Percentiles rank a stretch among this genome's conserved stretches.
Conservation (phyloP, 1,140 invertebrate species). For the Armadillidium nasatum region DNA sequence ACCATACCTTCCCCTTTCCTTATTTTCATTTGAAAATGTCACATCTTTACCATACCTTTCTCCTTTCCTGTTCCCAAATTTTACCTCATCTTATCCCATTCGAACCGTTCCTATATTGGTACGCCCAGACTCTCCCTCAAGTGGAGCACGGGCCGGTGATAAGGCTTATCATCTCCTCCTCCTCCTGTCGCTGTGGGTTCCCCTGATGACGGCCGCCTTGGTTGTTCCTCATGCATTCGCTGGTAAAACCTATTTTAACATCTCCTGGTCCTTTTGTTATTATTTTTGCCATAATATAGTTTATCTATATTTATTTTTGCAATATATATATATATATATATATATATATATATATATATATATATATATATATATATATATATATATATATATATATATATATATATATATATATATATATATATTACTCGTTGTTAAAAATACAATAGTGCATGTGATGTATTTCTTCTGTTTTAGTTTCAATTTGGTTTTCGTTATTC, state of each 20-base stretch:
- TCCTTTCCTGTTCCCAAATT: background rate
- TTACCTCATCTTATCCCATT: background rate
- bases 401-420: too few species aligned
- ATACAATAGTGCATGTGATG: too few species aligned
- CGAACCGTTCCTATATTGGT: background rate
- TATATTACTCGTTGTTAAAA: too few species aligned
- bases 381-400: too few species aligned
- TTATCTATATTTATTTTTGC: too few species aligned
- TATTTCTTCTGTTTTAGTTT: too few species aligned
- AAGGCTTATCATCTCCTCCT: background rate
- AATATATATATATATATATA: too few species aligned
- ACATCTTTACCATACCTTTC: background rate
- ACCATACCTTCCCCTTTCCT: background rate
- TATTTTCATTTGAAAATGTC: background rate
- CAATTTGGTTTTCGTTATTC: too few species aligned
- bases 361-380: too few species aligned
- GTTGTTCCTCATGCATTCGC: slow-evolving; percentile 2
- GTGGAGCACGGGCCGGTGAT: background rate
- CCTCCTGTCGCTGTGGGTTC: slow-evolving; percentile 3
- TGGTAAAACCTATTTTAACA: slow-evolving; percentile 1
- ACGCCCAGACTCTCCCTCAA: background rate
- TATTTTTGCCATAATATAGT: too few species aligned
- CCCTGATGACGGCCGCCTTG: slow-evolving; percentile 3
- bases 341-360: too few species aligned
- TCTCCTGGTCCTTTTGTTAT: background rate